Evolutionary conservation across 2,797 vertebrate species (phyloP).

Genomic region (Danionella dracula): DNA sequence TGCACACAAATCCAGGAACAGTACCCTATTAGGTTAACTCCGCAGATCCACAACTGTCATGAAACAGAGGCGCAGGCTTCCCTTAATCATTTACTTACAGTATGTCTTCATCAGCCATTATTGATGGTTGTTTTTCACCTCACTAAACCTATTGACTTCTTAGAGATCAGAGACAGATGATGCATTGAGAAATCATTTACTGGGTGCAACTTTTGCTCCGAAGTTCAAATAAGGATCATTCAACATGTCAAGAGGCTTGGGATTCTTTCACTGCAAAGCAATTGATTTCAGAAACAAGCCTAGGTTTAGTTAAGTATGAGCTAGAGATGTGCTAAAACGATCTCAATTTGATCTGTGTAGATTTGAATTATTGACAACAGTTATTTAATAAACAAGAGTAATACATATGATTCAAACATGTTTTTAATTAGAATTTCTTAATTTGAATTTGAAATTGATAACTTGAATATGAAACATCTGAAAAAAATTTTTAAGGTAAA

Average conservation of each 20-base stretch:
- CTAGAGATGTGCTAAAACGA: no score
- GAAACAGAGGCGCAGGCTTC: slow-evolving; percentile 38
- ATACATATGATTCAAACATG: no score
- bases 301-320: not conserved
- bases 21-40: slow-evolving; percentile 8
- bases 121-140: slow-evolving; percentile 64
- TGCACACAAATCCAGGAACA: not conserved
- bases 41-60: slow-evolving; percentile 14
- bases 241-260: slow-evolving; percentile 60
- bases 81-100: slow-evolving; percentile 37
- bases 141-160: slow-evolving; percentile 70
- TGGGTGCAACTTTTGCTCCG: slow-evolving; percentile 59
- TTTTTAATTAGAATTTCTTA: no score
- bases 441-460: no score
- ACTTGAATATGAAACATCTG: no score
- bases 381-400: no score
- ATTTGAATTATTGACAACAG: no score
- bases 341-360: no score
- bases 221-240: slow-evolving; percentile 59
- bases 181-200: slow-evolving; percentile 73
- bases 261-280: slow-evolving; percentile 34
- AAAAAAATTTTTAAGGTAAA: no score
- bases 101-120: slow-evolving; percentile 50
- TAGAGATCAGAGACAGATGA: slow-evolving; percentile 66
- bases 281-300: not conserved